These are phyloP conservation scores for Synergus itoensis DNA, from an alignment of 2,888 invertebrate genomes.

Conservation along the genomic window DNA sequence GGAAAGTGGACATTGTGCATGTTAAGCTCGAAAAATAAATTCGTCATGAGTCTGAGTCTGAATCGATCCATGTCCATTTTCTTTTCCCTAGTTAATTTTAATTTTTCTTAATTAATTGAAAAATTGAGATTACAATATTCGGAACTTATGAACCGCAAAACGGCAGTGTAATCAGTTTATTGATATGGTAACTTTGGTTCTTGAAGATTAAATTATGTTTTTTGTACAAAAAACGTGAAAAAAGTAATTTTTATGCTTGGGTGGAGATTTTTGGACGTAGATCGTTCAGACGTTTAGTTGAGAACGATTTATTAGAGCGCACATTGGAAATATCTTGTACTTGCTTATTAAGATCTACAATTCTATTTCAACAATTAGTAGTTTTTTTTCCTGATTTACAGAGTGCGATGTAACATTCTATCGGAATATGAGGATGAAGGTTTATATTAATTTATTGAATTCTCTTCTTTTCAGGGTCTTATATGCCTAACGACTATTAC, in stretches of 20 bases:
- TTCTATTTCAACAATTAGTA: conserved; percentile 28
- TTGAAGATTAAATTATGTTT: background rate
- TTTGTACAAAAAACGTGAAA: conserved; percentile 4
- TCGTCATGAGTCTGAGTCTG: background rate
- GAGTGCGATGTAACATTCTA: conserved; percentile 18
- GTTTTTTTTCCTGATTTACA: conserved; percentile 9
- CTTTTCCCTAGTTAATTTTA: background rate
- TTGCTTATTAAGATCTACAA: conserved; percentile 21
- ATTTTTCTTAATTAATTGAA: background rate
- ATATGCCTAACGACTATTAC: conserved; percentile 34
- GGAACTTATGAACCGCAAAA: background rate
- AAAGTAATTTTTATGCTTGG: background rate
- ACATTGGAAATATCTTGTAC: conserved; percentile 27
- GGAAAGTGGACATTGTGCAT: conserved; percentile 15
- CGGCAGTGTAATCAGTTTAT: background rate
- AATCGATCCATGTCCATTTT: conserved; percentile 30
- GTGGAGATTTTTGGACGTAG: background rate
- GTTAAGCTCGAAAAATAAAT: conserved; percentile 31
- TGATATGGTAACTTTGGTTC: conserved; percentile 31
- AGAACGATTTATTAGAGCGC: conserved; percentile 25
- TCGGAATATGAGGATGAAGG: conserved; percentile 29
- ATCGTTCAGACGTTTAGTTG: conserved; percentile 25
- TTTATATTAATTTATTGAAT: background rate
- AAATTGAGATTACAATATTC: background rate
- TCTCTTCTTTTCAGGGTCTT: conserved; percentile 4